Evolutionary conservation across 1,140 invertebrate species (phyloP), one percentile per base, ranked within the genome.

Genomic region (Calliopsis andreniformis): DNA sequence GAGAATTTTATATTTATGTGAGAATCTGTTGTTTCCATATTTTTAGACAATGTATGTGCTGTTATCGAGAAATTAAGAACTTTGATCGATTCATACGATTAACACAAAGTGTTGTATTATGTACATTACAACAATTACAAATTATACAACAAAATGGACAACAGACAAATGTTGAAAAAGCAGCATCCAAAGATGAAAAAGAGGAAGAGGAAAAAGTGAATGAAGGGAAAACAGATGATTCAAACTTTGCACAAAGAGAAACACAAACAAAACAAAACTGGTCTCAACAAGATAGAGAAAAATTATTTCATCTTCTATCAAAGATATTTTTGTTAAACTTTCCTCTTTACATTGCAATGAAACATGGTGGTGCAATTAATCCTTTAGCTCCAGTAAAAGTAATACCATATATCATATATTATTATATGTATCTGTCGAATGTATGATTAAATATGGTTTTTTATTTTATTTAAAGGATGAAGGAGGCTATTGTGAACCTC

Each of bases 311-410:
- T 83, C 94, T 97, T 64, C 93, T 96, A 43, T 95, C 96, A 2
- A 97, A 97, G 92, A 94, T 97, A 69, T 97, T 97, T 91, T 92
- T 97, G 72, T 93, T 97, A 68, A 98, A 98, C 90, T 98, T 98
- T 92, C 97, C 97, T 25, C 93, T 98, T 14, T 99, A 99, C 90
- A 94, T 98, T 88, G 97, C 97, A 53, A 97, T 97, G 92, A 98
- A 98, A 91, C 97, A 98, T 89, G 89, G 91, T 49, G 91, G 91
- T 70, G 87, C 88, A 42, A 88, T 91, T 20, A 92, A 90, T 78
- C 88, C 90, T 43, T 80, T 91, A 61, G 88, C 89, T 80, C 90
- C 91, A 32, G 80, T 88, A 23, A 92, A 92, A 85, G 90, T 91
- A 88, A 85, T 28, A 56, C 3, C 63, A 10, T 55, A 39, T 43